Conservation (phyloP, 2,888 invertebrate species). For the Onthophagus sagittarius region DNA sequence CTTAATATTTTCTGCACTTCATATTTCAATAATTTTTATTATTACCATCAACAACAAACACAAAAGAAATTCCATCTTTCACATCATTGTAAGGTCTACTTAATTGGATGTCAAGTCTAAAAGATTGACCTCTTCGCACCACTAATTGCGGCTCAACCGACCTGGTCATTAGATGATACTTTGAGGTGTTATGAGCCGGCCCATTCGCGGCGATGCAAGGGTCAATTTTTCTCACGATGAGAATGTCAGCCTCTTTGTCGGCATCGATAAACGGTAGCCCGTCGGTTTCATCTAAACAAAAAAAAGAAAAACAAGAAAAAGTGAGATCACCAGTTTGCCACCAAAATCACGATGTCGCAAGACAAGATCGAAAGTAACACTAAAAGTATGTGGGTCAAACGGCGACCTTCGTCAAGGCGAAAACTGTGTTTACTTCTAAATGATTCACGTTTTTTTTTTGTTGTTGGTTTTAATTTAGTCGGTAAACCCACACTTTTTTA, state of each 20-base stretch:
- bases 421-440: background rate
- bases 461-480: too few relatives aligned
- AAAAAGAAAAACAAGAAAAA: background rate
- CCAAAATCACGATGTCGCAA: background rate
- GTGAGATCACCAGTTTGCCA: background rate
- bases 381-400: background rate
- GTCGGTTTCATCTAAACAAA: slow-evolving; percentile 31
- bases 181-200: slow-evolving; percentile 70
- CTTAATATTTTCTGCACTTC: too few relatives aligned
- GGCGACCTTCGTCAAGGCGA: background rate
- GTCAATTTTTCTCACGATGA: slow-evolving; percentile 70
- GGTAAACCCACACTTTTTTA: background rate
- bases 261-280: slow-evolving; percentile 31
- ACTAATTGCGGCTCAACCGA: slow-evolving; percentile 60
- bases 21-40: background rate
- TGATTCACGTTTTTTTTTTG: background rate
- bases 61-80: slow-evolving; percentile 77
- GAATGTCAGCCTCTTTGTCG: slow-evolving; percentile 46
- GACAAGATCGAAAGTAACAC: background rate
- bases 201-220: slow-evolving; percentile 72
- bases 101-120: slow-evolving; percentile 67
- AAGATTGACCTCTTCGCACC: slow-evolving; percentile 78
- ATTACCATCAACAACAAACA: slow-evolving; percentile 72
- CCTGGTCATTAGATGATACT: slow-evolving; percentile 70
- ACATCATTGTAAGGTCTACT: slow-evolving; percentile 70